Evolutionary conservation across 2,113 vertebrate species (phyloP).

Genomic region (Daphoenositta chrysoptera): DNA sequence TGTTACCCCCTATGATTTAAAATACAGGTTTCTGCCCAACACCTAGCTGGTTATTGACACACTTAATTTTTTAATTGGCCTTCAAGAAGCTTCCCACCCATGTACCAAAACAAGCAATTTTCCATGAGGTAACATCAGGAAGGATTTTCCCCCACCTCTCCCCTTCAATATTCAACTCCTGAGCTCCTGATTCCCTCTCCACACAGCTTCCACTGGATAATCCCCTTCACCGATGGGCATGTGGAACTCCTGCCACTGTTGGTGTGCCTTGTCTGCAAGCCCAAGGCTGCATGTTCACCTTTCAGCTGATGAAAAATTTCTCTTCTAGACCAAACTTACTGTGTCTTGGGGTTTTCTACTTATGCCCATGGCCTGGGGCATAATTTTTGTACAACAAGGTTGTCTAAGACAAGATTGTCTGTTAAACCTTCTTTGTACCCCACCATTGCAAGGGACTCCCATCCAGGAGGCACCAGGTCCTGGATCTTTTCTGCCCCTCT

Average conservation of each 20-base stretch:
- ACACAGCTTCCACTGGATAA: not conserved
- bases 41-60: not conserved
- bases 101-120: not conserved
- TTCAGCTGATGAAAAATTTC: not conserved
- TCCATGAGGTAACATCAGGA: not conserved
- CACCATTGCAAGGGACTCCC: not conserved
- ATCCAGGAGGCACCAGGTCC: not conserved
- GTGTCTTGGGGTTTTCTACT: not conserved
- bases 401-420: too few relatives aligned
- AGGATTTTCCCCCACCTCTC: rapidly evolving
- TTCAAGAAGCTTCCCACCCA: not conserved
- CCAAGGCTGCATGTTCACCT: not conserved
- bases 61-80: not conserved
- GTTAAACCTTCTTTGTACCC: not conserved
- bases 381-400: not conserved
- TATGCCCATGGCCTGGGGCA: not conserved
- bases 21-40: not conserved
- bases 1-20: not conserved
- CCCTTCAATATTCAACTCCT: not conserved
- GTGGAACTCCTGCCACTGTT: rapidly evolving
- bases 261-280: not conserved
- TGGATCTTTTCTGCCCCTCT: not conserved
- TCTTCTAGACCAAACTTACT: not conserved
- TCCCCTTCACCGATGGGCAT: rapidly evolving
- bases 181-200: not conserved